Conservation (phyloP, 2,888 invertebrate genomes). For the Diarsia dahlii region DNA sequence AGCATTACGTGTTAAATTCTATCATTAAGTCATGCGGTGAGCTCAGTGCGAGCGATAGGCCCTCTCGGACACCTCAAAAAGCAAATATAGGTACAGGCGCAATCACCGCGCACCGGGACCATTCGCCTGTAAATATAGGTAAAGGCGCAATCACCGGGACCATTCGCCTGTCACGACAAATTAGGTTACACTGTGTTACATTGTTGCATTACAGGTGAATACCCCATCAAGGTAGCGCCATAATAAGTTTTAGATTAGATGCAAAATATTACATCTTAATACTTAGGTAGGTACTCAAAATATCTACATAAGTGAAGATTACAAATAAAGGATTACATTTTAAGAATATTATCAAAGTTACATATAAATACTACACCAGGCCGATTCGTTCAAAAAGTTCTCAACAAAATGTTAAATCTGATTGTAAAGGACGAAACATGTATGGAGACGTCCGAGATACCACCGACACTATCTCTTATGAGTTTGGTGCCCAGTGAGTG, state of each 20-base stretch:
- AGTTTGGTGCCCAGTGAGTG: conserved; percentile 41
- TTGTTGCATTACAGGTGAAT: neutral
- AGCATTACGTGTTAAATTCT: conserved; percentile 58
- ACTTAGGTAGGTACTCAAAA: conserved; percentile 10
- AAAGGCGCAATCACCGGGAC: too few species aligned
- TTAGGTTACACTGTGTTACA: neutral
- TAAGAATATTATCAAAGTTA: conserved; percentile 32
- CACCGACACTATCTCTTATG: conserved; percentile 16
- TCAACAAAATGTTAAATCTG: neutral
- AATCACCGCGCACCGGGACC: neutral
- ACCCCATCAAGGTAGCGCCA: too few species aligned
- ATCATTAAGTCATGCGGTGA: conserved; percentile 53
- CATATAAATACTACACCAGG: conserved; percentile 13
- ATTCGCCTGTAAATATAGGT: too few species aligned
- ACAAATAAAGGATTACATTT: conserved; percentile 19
- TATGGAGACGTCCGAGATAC: conserved; percentile 42
- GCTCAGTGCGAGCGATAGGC: conserved; percentile 49
- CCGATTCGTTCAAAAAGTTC: conserved; percentile 7
- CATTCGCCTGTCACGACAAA: neutral
- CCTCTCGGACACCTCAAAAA: conserved; percentile 49
- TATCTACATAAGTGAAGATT: conserved; percentile 28
- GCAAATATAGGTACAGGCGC: neutral
- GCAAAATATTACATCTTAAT: conserved; percentile 30
- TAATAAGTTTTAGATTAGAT: conserved; percentile 11
- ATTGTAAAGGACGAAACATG: neutral